These are phyloP conservation scores for Dysidea cf. avara DNA, from an alignment of 37 sponge, comb jelly and placozoan species.

Conservation along the genomic window DNA sequence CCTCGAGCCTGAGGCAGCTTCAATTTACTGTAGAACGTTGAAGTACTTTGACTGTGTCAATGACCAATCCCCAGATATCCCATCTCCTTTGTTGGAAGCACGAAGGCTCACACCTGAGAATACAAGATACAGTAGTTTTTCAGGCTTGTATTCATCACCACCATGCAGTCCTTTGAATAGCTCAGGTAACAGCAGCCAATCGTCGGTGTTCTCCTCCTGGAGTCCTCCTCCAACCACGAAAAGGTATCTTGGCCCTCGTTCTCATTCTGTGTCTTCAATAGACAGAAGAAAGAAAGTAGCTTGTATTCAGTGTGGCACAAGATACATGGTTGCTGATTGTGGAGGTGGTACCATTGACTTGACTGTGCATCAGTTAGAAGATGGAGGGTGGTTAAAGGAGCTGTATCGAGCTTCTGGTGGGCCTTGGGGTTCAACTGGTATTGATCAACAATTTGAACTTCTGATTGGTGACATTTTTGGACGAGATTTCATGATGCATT, in stretches of 20 bases:
- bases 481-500: constrained; percentile 50
- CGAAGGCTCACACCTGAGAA: neutral
- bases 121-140: no score
- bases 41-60: constrained; percentile 38
- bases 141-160: no score
- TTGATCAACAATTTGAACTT: constrained; percentile 71
- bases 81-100: constrained; percentile 47
- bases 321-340: constrained; percentile 74
- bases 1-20: constrained; percentile 80
- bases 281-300: constrained; percentile 12
- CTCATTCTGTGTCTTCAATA: no score
- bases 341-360: constrained; percentile 80
- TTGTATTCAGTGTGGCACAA: constrained; percentile 29
- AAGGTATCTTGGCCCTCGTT: no score
- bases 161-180: no score
- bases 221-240: neutral
- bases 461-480: constrained; percentile 61
- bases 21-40: constrained; percentile 57
- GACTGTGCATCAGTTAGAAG: constrained; percentile 64
- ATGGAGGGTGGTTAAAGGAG: constrained; percentile 44
- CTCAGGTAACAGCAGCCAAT: no score
- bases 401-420: constrained; percentile 74
- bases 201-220: no score
- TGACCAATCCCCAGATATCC: constrained; percentile 19
- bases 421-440: constrained; percentile 75